Conservation (phyloP, 1,140 invertebrate species). For the Lerema accius region DNA sequence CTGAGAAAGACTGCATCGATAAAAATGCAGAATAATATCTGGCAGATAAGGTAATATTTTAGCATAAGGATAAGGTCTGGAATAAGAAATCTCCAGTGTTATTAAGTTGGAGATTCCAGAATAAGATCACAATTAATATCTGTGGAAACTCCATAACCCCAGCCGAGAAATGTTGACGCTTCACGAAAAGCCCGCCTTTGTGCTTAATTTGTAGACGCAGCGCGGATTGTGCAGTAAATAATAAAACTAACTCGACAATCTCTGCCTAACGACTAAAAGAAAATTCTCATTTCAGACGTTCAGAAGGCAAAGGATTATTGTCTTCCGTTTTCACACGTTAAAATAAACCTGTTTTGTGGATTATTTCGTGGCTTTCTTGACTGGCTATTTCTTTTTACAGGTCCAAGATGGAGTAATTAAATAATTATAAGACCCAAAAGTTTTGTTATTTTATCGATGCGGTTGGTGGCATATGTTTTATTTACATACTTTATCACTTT, state of each 20-base stretch:
- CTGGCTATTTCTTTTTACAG: neutral
- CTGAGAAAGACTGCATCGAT: too few relatives aligned
- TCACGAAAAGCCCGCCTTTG: slow-evolving; percentile 40
- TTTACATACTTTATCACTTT: too few relatives aligned
- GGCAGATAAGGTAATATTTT: too few relatives aligned
- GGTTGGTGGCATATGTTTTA: too few relatives aligned
- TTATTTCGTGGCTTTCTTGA: neutral
- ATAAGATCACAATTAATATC: slow-evolving; percentile 17
- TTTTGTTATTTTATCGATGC: too few relatives aligned
- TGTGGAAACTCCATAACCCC: slow-evolving; percentile 26
- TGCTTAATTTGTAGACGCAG: slow-evolving; percentile 45
- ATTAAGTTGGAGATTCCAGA: slow-evolving; percentile 18
- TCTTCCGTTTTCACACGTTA: slow-evolving; percentile 16
- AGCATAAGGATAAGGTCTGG: too few relatives aligned
- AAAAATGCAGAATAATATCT: too few relatives aligned
- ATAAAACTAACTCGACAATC: slow-evolving; percentile 31
- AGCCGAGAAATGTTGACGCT: slow-evolving; percentile 45
- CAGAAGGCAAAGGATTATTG: slow-evolving; percentile 11
- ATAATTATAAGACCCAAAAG: too few relatives aligned
- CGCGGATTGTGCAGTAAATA: slow-evolving; percentile 39
- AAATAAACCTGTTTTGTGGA: neutral
- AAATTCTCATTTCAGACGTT: slow-evolving; percentile 9
- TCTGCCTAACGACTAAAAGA: slow-evolving; percentile 13
- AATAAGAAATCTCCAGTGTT: neutral
- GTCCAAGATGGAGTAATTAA: too few relatives aligned